Percentiles rank a stretch among this genome's conserved stretches.
Evolutionary conservation across 2,113 vertebrate species (phyloP).

Genomic region (Zapornia atra): DNA sequence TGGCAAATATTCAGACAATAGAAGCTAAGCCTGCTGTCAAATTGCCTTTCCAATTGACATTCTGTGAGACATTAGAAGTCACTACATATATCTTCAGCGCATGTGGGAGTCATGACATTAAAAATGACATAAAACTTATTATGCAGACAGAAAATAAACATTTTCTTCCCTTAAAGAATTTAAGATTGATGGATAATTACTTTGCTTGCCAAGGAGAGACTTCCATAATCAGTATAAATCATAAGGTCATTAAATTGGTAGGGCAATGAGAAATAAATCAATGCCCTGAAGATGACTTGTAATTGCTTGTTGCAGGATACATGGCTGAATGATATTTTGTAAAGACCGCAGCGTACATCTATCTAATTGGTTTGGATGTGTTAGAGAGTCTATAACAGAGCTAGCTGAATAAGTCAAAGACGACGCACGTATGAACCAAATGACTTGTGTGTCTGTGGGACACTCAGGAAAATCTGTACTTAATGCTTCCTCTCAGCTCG

Average conservation of each 20-base stretch:
- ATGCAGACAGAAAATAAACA: constrained; percentile 69
- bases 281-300: constrained; percentile 36
- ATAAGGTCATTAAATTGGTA: constrained; percentile 58
- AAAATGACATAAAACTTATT: constrained; percentile 64
- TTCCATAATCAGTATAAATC: constrained; percentile 57
- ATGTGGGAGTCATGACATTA: constrained; percentile 61
- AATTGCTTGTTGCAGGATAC: constrained; percentile 55
- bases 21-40: constrained; percentile 28
- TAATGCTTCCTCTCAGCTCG: not conserved
- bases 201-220: constrained; percentile 39
- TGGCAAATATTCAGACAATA: constrained; percentile 40
- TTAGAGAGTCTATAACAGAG: constrained; percentile 19
- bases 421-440: constrained; percentile 58
- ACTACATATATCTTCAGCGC: constrained; percentile 44
- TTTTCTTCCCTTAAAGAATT: constrained; percentile 57
- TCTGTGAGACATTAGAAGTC: constrained; percentile 29
- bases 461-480: constrained; percentile 41
- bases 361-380: constrained; percentile 36
- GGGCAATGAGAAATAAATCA: constrained; percentile 55
- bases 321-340: constrained; percentile 43
- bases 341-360: constrained; percentile 32
- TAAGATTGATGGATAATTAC: constrained; percentile 62
- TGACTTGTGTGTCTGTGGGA: constrained; percentile 50
- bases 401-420: constrained; percentile 58
- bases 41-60: constrained; percentile 16